Percentiles rank a stretch among this genome's conserved stretches.
phyloP scores from a whole-genome alignment of 2,888 invertebrate species.

The Leuctra nigra region DNA sequence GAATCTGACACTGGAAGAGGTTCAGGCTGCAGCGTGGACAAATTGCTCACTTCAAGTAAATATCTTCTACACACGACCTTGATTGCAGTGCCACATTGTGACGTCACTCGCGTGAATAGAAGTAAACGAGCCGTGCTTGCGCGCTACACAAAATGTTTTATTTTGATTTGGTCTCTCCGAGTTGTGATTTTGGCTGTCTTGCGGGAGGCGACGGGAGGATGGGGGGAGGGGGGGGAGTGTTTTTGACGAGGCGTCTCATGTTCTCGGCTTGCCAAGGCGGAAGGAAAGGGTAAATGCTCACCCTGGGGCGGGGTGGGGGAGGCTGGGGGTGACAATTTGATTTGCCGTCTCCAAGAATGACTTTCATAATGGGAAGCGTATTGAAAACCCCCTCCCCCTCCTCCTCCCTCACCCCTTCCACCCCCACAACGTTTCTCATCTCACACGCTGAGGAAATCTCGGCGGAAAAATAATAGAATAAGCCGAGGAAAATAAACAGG shows the following conservation, averaged over 20 bases:
- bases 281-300: slow-evolving; percentile 15
- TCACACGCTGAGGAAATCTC: neutral
- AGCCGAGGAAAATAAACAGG: slow-evolving; percentile 17
- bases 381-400: slow-evolving; percentile 25
- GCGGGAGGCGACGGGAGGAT: neutral
- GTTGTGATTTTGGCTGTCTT: too few relatives aligned
- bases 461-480: slow-evolving; percentile 20
- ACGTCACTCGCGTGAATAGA: too few relatives aligned
- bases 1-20: too few relatives aligned
- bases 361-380: slow-evolving; percentile 29
- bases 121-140: too few relatives aligned
- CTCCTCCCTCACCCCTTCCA: neutral
- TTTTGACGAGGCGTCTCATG: too few relatives aligned
- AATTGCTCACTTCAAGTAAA: too few relatives aligned
- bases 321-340: slow-evolving; percentile 28
- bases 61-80: too few relatives aligned
- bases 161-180: too few relatives aligned
- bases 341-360: slow-evolving; percentile 28
- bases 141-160: too few relatives aligned
- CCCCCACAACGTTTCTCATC: slow-evolving; percentile 6
- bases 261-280: too few relatives aligned
- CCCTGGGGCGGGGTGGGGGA: slow-evolving; percentile 16
- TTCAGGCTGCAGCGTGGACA: too few relatives aligned
- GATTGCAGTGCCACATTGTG: too few relatives aligned
- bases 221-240: slow-evolving; percentile 1